phyloP scores from a whole-genome alignment of 1,140 invertebrate species.

The Catajapyx aquilonaris region DNA sequence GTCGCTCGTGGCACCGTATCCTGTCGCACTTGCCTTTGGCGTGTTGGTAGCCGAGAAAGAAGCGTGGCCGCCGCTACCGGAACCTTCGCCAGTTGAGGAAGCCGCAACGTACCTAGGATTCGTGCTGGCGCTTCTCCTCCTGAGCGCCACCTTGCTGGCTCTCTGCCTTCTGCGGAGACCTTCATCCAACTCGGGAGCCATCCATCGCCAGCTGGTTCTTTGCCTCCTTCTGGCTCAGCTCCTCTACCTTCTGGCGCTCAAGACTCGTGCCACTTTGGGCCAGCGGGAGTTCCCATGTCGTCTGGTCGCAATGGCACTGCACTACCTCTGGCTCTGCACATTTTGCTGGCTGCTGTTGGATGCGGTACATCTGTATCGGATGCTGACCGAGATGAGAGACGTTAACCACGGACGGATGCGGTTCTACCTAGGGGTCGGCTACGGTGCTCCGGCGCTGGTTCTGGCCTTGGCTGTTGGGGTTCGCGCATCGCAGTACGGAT shows the following conservation, averaged over 20 bases:
- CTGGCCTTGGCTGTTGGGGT: slow-evolving; percentile 80
- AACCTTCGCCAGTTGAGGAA: slow-evolving; percentile 61
- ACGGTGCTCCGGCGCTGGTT: slow-evolving; percentile 79
- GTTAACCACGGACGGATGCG: slow-evolving; percentile 89
- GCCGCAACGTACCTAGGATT: slow-evolving; percentile 76
- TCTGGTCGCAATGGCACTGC: slow-evolving; percentile 69
- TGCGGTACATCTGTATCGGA: slow-evolving; percentile 76
- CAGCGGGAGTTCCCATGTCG: slow-evolving; percentile 54
- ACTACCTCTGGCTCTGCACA: slow-evolving; percentile 65
- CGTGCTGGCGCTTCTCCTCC: slow-evolving; percentile 54
- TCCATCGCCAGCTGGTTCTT: slow-evolving; percentile 79
- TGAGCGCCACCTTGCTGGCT: slow-evolving; percentile 48
- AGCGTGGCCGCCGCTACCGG: slow-evolving; percentile 36
- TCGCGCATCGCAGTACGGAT: slow-evolving; percentile 86
- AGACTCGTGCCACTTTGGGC: slow-evolving; percentile 43
- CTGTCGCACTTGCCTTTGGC: neutral
- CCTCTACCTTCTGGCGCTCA: slow-evolving; percentile 67
- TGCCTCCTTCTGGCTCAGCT: slow-evolving; percentile 68
- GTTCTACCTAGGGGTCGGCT: slow-evolving; percentile 86
- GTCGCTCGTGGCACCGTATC: too few species aligned
- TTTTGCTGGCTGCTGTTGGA: slow-evolving; percentile 84
- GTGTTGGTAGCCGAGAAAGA: neutral
- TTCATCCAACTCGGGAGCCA: slow-evolving; percentile 80
- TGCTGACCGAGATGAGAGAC: slow-evolving; percentile 86
- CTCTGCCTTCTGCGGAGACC: slow-evolving; percentile 52